phyloP scores from a whole-genome alignment of 2,888 invertebrate genomes.

The Cryptophagus acutangulus region DNA sequence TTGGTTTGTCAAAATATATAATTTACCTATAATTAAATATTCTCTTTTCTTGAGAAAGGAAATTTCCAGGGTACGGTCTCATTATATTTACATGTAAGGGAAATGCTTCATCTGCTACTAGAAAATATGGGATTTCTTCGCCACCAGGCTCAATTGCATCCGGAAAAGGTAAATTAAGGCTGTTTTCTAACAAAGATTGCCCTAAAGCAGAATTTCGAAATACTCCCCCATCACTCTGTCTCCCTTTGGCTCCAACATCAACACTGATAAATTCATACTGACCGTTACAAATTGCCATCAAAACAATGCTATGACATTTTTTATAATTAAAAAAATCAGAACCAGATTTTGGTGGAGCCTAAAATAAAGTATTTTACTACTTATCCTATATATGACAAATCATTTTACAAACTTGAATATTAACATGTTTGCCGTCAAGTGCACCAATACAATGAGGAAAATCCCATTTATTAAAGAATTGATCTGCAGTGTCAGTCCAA shows the following conservation, averaged over 20 bases:
- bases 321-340: conserved; percentile 12
- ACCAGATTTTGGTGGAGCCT: conserved; percentile 9
- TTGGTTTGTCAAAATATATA: too few species aligned
- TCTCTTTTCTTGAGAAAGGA: conserved; percentile 11
- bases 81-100: conserved; percentile 15
- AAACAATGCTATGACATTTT: conserved; percentile 9
- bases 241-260: conserved; percentile 10
- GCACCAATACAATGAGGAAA: too few species aligned
- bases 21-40: conserved; percentile 19
- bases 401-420: too few species aligned
- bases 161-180: too few species aligned
- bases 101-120: conserved; percentile 20
- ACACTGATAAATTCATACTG: conserved; percentile 8
- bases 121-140: too few species aligned
- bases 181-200: neutral
- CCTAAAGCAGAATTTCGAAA: conserved; percentile 5
- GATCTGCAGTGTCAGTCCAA: too few species aligned
- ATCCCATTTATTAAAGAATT: too few species aligned
- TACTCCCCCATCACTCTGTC: conserved; percentile 6
- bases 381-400: too few species aligned
- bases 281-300: conserved; percentile 3
- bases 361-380: too few species aligned
- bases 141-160: too few species aligned
- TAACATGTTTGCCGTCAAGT: too few species aligned
- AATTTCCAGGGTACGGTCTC: conserved; percentile 15